Base-by-base conservation (phyloP, 2,797 vertebrate species). In the Prunella strophiata region DNA sequence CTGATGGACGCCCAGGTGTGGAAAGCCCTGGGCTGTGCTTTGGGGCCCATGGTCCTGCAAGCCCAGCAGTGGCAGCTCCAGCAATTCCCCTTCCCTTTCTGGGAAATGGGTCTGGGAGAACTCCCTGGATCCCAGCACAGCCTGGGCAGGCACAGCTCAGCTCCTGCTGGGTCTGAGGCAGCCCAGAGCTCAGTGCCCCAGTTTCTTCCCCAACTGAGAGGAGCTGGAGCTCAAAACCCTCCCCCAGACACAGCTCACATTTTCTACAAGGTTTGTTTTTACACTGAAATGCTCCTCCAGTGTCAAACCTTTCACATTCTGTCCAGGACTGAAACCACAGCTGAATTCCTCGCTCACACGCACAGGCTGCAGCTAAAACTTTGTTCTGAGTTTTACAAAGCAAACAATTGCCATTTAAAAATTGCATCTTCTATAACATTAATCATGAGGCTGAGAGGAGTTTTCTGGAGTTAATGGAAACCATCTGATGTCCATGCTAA, bases 401-500 rank as follows among this genome's bases (percentile, higher is more conserved):
- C 93, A 88, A 95, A 96, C 94, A 91, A 85, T 73, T 86, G 77
- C 92, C 32, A 22, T 91, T 90, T 87, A 47, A 92, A 74, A 79
- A 59, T 13, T 48, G 6, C 40, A 5, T 92, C 30, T 88, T 86
- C 94, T 63, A 38, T 63, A 90, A 47, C 94, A n/a, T 83, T 75
- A 70, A 76, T 91, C 82, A 91, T 1, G 68, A 72, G 66, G 62
- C 66, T 79, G 89, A 89, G 67, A 72, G 70, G 82, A 84, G 58
- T 55, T 73, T 78, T 83, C 75, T 85, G 87, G 51, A 89, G 89
- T 81, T 97, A 96, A 97, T 96, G 73, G 94, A 94, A 96, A 77
- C 94, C 96, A 96, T 74, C 95, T 96, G 95, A 96, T 94, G 91
- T 75, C 89, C 74, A 12, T 50, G 73, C 61, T 93, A 84, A 94